Evolutionary conservation across 2,888 invertebrate species (phyloP).

Genomic region (Cistogaster globosa): DNA sequence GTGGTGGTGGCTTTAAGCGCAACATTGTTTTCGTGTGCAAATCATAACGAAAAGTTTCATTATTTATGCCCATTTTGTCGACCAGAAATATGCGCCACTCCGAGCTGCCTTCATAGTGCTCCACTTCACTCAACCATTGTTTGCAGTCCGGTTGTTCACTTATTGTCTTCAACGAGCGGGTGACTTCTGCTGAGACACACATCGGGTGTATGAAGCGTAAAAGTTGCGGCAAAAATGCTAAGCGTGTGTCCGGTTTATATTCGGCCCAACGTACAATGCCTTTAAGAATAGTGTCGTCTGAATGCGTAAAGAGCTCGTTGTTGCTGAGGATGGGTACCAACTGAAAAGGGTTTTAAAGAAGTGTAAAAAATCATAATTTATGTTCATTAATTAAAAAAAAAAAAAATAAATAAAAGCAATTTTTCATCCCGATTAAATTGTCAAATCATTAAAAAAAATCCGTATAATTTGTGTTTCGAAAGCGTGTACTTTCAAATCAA

Average conservation of each 20-base stretch:
- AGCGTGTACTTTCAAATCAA: no score
- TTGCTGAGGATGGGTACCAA: slow-evolving; percentile 73
- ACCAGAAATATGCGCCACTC: slow-evolving; percentile 77
- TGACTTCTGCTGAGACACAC: slow-evolving; percentile 74
- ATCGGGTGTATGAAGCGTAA: slow-evolving; percentile 76
- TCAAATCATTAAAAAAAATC: no score
- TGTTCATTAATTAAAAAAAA: background rate
- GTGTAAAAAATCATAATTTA: background rate
- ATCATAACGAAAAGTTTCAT: slow-evolving; percentile 75
- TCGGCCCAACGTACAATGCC: slow-evolving; percentile 76
- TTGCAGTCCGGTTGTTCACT: slow-evolving; percentile 72
- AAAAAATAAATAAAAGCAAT: no score
- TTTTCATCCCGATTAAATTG: no score
- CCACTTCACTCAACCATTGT: slow-evolving; percentile 75
- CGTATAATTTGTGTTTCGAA: no score
- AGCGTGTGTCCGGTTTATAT: slow-evolving; percentile 72
- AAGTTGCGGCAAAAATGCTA: slow-evolving; percentile 70
- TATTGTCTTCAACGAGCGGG: slow-evolving; percentile 72
- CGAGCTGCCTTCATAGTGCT: slow-evolving; percentile 70
- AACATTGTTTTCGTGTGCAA: slow-evolving; percentile 72
- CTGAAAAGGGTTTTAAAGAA: slow-evolving; percentile 50
- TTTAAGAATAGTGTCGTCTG: slow-evolving; percentile 75
- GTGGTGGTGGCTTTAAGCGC: slow-evolving; percentile 74
- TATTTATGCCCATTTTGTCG: slow-evolving; percentile 77
- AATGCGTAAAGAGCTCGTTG: slow-evolving; percentile 75